phyloP scores from a whole-genome alignment of 2,113 vertebrate genomes.

The Brevimyrus niger region DNA sequence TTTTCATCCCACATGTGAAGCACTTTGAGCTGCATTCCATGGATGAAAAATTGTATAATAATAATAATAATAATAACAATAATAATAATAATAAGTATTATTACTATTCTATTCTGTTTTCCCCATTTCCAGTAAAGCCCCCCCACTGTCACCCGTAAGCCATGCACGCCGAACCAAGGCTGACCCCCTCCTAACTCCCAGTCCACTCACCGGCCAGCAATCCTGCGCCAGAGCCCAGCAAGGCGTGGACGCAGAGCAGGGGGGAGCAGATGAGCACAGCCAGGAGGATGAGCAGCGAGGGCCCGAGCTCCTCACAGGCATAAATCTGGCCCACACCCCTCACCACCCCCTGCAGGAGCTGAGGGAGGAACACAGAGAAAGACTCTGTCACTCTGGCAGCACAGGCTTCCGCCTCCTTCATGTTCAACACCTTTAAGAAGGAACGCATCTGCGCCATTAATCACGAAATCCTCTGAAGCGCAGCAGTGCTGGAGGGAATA shows the following conservation, averaged over 20 bases:
- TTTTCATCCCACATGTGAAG: background rate
- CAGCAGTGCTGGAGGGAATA: background rate
- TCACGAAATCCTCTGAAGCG: background rate
- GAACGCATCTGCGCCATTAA: background rate
- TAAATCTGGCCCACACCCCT: conserved; percentile 63
- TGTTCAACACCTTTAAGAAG: background rate
- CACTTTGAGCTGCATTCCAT: background rate
- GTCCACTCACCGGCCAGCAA: conserved; percentile 51
- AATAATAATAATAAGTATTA: no score
- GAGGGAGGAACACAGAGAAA: background rate
- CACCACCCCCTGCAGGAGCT: conserved; percentile 55
- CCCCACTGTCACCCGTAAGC: background rate
- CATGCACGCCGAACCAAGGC: background rate
- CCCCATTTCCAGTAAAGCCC: background rate
- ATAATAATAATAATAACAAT: no score
- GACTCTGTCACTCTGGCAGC: background rate
- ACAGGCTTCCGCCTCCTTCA: background rate
- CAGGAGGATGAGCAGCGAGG: conserved; percentile 54
- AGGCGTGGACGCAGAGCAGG: conserved; percentile 47
- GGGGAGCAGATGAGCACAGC: conserved; percentile 60
- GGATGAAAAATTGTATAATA: background rate
- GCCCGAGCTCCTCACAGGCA: conserved; percentile 46
- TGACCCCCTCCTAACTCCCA: background rate
- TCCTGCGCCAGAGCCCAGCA: conserved; percentile 57
- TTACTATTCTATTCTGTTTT: background rate